phyloP scores from a whole-genome alignment of 2,888 invertebrate genomes.

The Macrosoma leucophasiata region DNA sequence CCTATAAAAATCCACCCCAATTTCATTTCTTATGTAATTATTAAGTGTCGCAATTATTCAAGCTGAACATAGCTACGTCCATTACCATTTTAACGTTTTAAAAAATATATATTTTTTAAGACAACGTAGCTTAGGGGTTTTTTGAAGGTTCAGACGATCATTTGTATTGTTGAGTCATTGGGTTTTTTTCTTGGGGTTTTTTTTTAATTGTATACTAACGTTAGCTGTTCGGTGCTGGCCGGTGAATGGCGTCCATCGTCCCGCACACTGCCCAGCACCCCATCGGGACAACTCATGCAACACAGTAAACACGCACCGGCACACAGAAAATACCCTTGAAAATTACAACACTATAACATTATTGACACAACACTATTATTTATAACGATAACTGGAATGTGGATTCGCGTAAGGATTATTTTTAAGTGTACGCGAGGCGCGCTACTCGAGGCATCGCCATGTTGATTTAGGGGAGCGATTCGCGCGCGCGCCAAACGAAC shows the following conservation, averaged over 20 bases:
- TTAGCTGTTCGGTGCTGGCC: slow-evolving; percentile 70
- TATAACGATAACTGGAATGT: slow-evolving; percentile 27
- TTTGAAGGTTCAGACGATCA: no score
- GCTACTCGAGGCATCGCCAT: slow-evolving; percentile 61
- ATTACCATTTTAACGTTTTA: no score
- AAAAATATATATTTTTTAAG: no score
- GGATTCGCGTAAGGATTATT: slow-evolving; percentile 33
- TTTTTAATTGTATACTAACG: slow-evolving; percentile 42
- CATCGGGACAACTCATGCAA: slow-evolving; percentile 70
- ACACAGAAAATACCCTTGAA: slow-evolving; percentile 42
- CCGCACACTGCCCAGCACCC: slow-evolving; percentile 47
- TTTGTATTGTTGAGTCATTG: no score
- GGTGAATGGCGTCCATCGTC: slow-evolving; percentile 64
- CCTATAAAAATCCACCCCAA: no score
- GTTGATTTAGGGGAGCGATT: slow-evolving; percentile 54
- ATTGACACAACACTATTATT: slow-evolving; percentile 36
- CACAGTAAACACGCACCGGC: slow-evolving; percentile 50
- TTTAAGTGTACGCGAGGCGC: slow-evolving; percentile 52
- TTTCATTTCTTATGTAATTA: no score
- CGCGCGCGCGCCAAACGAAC: slow-evolving; percentile 67
- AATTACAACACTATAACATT: slow-evolving; percentile 55
- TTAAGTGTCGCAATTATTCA: no score
- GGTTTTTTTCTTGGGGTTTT: no score
- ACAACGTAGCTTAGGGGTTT: no score
- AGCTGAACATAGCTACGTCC: no score